Evolutionary conservation across 2,797 vertebrate species (phyloP), one percentile per base, ranked within the genome.

Genomic region (Acipenser transmontanus): DNA sequence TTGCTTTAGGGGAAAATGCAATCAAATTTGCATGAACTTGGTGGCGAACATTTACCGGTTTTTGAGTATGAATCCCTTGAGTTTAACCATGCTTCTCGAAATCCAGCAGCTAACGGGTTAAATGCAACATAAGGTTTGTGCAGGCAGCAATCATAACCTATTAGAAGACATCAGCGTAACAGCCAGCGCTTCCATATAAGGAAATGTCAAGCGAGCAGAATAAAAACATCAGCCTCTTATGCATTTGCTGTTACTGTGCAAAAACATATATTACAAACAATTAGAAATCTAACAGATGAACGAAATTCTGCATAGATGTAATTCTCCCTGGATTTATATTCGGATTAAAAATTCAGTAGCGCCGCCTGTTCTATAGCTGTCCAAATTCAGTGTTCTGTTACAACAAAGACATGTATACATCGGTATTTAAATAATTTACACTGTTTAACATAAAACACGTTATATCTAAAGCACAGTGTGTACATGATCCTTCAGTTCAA

Each of bases 41-140:
- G 54, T 57, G 54, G 54, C 11, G 54, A 13, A 13, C 12, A 13
- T 11, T n/a, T n/a, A n/a, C 6, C 11, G 54, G 17, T 5, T 34
- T 61, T 34, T 9, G 12, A 8, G 7, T 20, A 14, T 61, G 17
- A 47, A 8, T 9, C 47, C 64, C n/a, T 8, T 20, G 12, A 56
- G 10, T 49, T 10, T 7, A 17, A 34, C 8, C 49, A 17, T 66
- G 59, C 52, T 69, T 67, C 87, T 81, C 87, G 75, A 85, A 89
- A 88, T 88, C 84, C 85, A 83, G 87, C 85, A 82, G 71, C 1
- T 71, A 49, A 74, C 51, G 83, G 82, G 87, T 91, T 91, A 91
- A 89, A 66, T 1, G 7, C 7, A 68, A 64, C 17, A 20, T 72
- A 69, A 72, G 64, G 68, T 72, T 77, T 73, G 78, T 63, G 76